Conservation (phyloP, 2,113 vertebrate species). For the Dicrurus megarhynchus region DNA sequence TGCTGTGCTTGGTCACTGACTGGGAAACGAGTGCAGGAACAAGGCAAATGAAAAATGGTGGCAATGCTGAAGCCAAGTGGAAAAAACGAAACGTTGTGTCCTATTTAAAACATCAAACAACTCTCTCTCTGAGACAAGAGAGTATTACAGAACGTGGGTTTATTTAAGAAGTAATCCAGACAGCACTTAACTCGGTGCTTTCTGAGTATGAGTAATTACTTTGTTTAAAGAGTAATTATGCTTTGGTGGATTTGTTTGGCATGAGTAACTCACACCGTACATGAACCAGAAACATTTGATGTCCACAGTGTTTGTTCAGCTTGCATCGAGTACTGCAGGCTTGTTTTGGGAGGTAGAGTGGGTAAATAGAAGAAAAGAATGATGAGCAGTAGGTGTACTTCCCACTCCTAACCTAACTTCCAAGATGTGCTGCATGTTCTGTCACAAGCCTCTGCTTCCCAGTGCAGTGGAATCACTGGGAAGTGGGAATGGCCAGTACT, state of each 20-base stretch:
- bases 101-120: neutral
- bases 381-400: neutral
- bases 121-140: neutral
- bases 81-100: neutral
- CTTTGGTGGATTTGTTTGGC: constrained; percentile 24
- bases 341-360: neutral
- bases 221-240: constrained; percentile 25
- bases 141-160: neutral
- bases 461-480: neutral
- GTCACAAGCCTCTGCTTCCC: neutral
- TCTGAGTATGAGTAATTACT: neutral
- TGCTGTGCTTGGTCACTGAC: neutral
- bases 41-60: neutral
- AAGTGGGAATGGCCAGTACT: neutral
- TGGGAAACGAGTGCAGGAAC: neutral
- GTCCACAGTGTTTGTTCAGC: constrained; percentile 8
- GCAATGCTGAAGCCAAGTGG: neutral
- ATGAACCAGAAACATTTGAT: neutral
- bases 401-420: neutral
- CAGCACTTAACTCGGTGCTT: neutral
- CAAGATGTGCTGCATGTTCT: neutral
- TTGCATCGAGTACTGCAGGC: neutral
- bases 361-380: neutral
- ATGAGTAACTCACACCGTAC: neutral
- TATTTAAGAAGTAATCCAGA: constrained; percentile 29